phyloP scores from a whole-genome alignment of 1,140 invertebrate genomes.

The Scaptodrosophila lebanonensis region DNA sequence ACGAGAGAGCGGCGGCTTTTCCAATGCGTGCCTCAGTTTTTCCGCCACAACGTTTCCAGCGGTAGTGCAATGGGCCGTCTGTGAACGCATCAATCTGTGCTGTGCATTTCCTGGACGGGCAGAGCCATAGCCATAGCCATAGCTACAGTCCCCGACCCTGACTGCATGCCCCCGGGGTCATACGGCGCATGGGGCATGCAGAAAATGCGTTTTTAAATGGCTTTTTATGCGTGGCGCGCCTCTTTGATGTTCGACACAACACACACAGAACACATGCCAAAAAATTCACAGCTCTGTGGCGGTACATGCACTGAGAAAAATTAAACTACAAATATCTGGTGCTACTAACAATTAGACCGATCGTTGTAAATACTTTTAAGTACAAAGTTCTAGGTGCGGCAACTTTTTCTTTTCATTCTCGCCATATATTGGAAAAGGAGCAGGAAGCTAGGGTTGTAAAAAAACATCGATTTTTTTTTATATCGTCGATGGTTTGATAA shows the following conservation, averaged over 20 bases:
- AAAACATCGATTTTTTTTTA: no score
- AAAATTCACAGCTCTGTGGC: conserved; percentile 64
- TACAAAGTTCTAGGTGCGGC: no score
- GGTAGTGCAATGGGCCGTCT: conserved; percentile 59
- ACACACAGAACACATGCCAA: conserved; percentile 71
- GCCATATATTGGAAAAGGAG: no score
- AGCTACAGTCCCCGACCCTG: conserved; percentile 2
- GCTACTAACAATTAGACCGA: no score
- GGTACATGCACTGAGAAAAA: no score
- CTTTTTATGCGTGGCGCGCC: conserved; percentile 71
- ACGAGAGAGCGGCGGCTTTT: conserved; percentile 10
- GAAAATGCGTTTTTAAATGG: conserved; percentile 76
- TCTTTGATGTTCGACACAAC: conserved; percentile 68
- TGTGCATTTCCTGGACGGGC: conserved; percentile 35
- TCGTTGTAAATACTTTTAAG: no score
- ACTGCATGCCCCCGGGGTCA: conserved; percentile 41
- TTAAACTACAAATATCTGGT: no score
- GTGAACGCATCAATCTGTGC: conserved; percentile 65
- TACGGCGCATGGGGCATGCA: conserved; percentile 34
- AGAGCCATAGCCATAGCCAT: conserved; percentile 6
- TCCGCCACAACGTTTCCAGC: conserved; percentile 4
- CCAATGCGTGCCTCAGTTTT: not conserved
- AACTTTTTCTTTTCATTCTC: no score
- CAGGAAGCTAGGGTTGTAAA: no score
- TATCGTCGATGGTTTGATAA: no score